A percentile compares a stretch with the other conserved stretches of the same genome.
Conservation (phyloP, 2,797 vertebrate genomes). For the Sardinella longiceps region DNA sequence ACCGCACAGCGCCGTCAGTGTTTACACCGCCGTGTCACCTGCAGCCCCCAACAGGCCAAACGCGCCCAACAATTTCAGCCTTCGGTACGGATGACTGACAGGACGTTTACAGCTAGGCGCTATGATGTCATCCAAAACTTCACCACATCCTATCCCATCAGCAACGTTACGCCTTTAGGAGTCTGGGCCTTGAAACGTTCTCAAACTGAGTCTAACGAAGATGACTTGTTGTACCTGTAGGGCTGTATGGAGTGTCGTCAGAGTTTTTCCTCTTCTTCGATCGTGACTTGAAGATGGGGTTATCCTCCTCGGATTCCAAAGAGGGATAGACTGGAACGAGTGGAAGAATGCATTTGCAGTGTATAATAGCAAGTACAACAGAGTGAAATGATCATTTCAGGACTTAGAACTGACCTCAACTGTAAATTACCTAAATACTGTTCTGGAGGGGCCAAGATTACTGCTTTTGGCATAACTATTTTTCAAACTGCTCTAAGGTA, state of each 20-base stretch:
- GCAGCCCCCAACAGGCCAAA: neutral
- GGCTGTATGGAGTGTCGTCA: conserved; percentile 96
- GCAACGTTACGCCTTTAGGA: neutral
- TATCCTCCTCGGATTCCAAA: conserved; percentile 97
- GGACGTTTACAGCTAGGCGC: conserved; percentile 17
- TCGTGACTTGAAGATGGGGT: conserved; percentile 97
- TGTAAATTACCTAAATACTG: neutral
- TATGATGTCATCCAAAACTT: conserved; percentile 17
- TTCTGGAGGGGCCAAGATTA: neutral
- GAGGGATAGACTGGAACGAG: conserved; percentile 88
- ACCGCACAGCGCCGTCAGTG: neutral
- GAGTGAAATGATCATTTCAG: neutral
- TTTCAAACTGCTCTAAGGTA: conserved; percentile 19
- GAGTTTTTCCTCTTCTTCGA: conserved; percentile 98
- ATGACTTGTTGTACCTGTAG: conserved; percentile 80
- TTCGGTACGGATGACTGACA: conserved; percentile 1
- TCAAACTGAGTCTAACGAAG: neutral
- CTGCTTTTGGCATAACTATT: neutral
- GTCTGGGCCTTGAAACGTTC: neutral
- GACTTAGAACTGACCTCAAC: neutral
- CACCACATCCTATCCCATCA: conserved; percentile 28
- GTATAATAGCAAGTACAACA: neutral
- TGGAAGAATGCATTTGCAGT: neutral
- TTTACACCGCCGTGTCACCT: conserved; percentile 9
- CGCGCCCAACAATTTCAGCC: neutral